phyloP scores from a whole-genome alignment of 2,888 invertebrate genomes.

The Acronicta leporina region DNA sequence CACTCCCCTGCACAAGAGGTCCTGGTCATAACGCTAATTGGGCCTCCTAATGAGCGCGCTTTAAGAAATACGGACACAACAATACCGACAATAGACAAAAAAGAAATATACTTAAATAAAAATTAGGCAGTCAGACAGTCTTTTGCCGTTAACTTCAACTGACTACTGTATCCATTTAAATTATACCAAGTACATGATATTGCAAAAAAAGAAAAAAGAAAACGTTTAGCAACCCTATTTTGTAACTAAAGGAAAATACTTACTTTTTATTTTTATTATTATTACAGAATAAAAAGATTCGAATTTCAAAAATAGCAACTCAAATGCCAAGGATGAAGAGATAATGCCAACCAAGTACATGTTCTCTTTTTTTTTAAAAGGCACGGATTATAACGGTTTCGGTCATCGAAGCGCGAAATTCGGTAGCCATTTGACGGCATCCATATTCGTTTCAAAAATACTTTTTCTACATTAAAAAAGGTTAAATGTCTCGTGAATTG shows the following conservation, averaged over 20 bases:
- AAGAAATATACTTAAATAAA: background rate
- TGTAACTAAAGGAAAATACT: too few relatives aligned
- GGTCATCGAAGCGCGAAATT: constrained; percentile 62
- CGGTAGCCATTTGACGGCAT: constrained; percentile 71
- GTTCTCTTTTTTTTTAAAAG: constrained; percentile 63
- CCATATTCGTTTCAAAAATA: constrained; percentile 49
- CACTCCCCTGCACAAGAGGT: constrained; percentile 27
- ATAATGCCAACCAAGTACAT: constrained; percentile 51
- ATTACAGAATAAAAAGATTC: background rate
- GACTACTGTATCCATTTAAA: too few relatives aligned
- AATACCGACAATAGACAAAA: constrained; percentile 6
- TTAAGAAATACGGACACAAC: constrained; percentile 9
- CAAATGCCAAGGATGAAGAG: constrained; percentile 54
- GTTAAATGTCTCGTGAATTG: constrained; percentile 32
- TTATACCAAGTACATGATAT: too few relatives aligned
- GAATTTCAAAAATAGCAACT: constrained; percentile 11
- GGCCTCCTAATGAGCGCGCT: constrained; percentile 42
- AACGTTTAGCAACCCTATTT: background rate
- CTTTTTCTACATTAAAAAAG: constrained; percentile 36
- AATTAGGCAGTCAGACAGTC: background rate
- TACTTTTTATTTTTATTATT: too few relatives aligned
- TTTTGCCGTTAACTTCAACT: too few relatives aligned
- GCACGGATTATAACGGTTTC: constrained; percentile 70
- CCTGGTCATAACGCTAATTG: constrained; percentile 48
- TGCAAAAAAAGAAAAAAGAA: background rate